Evolutionary conservation across 2,797 vertebrate species (phyloP), one percentile per base, ranked within the genome.

Genomic region (Eutrigla gurnardus): DNA sequence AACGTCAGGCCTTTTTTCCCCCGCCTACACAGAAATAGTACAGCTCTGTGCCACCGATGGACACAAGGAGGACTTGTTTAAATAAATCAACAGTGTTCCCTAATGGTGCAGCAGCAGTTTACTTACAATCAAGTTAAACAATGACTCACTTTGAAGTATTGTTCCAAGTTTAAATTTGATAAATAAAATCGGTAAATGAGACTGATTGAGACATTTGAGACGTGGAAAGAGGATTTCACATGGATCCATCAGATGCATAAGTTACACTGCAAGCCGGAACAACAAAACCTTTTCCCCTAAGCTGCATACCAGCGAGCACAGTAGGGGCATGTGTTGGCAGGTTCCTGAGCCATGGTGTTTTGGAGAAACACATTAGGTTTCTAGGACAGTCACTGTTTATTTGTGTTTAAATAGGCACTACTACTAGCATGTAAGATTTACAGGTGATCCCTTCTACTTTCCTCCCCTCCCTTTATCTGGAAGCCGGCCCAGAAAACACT

Each of bases 351-450:
- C 49, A 50, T 6, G 0, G 8, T 73, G 82, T 84, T 90, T 86
- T 78, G 73, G 43, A 77, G 83, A 89, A 90, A 89, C 65, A 77
- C 78, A 73, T 37, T 43, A 42, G 70, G 83, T 90, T 86, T 79
- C 89, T 80, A 85, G 77, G 84, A 72, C 77, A 73, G 68, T 81
- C 65, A 7, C 5, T 64, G 75, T 85, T 77, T 87, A 77, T 88
- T 81, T 85, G 45, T 77, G 77, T 84, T 36, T 73, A 36, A 73
- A 70, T 46, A 65, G 57, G 70, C 68, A 68, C 67, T 75, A 58
- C 57, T 55, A 60, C 32, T 54, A 76, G 83, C 69, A 64, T 63
- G 49, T 75, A 82, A 81, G 75, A 78, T 86, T 77, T 50, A 71
- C 37, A 72, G 70, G 70, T 83, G 75, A 86, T 78, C 86, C 78